These are phyloP conservation scores for Bombycilla garrulus DNA, from an alignment of 2,113 vertebrate species.

Conservation along the genomic window DNA sequence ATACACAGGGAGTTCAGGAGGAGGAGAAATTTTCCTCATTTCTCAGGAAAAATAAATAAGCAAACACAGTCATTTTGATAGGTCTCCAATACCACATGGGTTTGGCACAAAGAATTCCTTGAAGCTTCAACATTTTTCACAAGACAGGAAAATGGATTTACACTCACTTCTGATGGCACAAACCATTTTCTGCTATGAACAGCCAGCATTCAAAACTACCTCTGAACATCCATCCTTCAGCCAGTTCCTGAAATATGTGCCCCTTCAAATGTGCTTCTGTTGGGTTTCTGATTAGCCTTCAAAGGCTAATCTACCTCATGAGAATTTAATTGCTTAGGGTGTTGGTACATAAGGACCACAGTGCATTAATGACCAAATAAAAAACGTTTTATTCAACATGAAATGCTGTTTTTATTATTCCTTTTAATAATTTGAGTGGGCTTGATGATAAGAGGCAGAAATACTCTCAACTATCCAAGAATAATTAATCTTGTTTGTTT, in stretches of 20 bases:
- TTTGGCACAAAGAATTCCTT: neutral
- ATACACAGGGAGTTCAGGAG: neutral
- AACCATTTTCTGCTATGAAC: neutral
- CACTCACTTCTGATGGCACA: neutral
- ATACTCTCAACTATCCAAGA: neutral
- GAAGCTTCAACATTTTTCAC: neutral
- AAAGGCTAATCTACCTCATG: neutral
- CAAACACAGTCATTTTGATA: neutral
- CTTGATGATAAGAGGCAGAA: constrained; percentile 3
- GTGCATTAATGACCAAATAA: neutral
- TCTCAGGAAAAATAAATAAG: neutral
- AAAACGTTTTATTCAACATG: neutral
- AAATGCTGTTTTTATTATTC: neutral
- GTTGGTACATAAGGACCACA: neutral
- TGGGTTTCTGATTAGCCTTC: neutral
- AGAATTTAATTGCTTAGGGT: neutral
- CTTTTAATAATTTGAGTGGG: constrained; percentile 16
- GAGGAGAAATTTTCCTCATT: neutral
- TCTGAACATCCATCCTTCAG: neutral
- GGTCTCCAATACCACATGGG: neutral
- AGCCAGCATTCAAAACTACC: neutral
- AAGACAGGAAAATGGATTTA: neutral
- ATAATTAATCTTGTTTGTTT: constrained; percentile 34
- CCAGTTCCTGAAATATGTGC: neutral
- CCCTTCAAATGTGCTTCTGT: neutral